A percentile compares a stretch with the other conserved stretches of the same genome.
These are phyloP conservation scores for Craniophora ligustri DNA, from an alignment of 2,888 invertebrate species.

Conservation along the genomic window DNA sequence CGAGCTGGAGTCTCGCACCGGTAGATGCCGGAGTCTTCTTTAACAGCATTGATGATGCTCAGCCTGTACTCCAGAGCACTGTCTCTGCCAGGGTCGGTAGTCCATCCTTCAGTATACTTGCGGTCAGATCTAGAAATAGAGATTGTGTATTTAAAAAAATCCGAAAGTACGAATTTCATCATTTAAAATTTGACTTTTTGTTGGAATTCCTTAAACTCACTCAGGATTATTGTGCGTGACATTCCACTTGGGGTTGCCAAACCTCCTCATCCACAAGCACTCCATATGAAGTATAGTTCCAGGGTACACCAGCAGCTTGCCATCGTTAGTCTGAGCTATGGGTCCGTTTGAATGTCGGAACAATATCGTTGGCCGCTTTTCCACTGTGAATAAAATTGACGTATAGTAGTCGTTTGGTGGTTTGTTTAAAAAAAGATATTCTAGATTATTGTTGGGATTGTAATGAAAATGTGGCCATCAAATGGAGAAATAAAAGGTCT, in stretches of 20 bases:
- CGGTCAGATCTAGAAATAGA: constrained; percentile 65
- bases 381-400: constrained; percentile 87
- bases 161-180: too few relatives aligned
- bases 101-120: constrained; percentile 93
- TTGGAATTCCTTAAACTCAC: constrained; percentile 73
- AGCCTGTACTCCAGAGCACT: constrained; percentile 93
- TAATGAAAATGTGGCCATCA: too few relatives aligned
- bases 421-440: too few relatives aligned
- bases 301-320: constrained; percentile 94
- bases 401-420: background rate
- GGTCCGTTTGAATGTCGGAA: constrained; percentile 95
- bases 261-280: constrained; percentile 95
- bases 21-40: constrained; percentile 95
- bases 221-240: constrained; percentile 90
- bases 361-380: constrained; percentile 94
- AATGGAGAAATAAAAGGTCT: too few relatives aligned
- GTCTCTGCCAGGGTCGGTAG: constrained; percentile 93
- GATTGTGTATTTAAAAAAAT: background rate
- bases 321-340: constrained; percentile 95
- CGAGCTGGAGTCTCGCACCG: constrained; percentile 95
- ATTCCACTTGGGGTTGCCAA: constrained; percentile 96
- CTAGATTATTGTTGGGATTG: too few relatives aligned
- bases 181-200: too few relatives aligned
- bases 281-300: constrained; percentile 96
- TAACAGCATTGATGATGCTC: constrained; percentile 93